Percentiles rank a stretch among this genome's conserved stretches.
These are phyloP conservation scores for Neocloeon triangulifer DNA, from an alignment of 1,140 invertebrate genomes.

Conservation along the genomic window DNA sequence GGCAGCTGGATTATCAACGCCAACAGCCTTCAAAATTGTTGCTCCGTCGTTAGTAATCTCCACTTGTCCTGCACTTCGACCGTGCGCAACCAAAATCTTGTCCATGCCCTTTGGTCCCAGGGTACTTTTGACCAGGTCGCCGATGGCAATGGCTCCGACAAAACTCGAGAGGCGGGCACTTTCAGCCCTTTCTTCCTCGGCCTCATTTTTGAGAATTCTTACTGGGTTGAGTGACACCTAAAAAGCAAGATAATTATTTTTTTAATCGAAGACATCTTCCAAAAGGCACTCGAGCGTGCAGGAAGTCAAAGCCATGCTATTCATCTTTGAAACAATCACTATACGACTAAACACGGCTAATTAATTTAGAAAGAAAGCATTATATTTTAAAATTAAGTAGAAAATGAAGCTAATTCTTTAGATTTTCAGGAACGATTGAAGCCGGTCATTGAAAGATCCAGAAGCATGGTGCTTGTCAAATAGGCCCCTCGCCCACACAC, in stretches of 20 bases:
- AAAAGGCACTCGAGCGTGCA: too few relatives aligned
- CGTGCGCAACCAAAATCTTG: constrained; percentile 83
- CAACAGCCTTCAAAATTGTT: constrained; percentile 89
- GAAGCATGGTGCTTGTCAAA: too few relatives aligned
- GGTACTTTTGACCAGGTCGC: constrained; percentile 94
- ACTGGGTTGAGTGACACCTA: constrained; percentile 82
- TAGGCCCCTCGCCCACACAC: too few relatives aligned
- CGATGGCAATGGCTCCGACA: constrained; percentile 94
- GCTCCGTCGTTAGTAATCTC: constrained; percentile 99
- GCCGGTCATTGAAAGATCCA: too few relatives aligned
- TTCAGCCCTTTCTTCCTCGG: constrained; percentile 95
- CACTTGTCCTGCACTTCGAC: constrained; percentile 57
- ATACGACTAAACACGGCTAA: too few relatives aligned
- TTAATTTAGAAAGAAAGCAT: too few relatives aligned
- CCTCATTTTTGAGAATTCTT: constrained; percentile 79
- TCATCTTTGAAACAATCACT: too few relatives aligned
- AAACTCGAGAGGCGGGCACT: constrained; percentile 88
- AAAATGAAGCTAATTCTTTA: too few relatives aligned
- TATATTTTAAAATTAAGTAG: too few relatives aligned
- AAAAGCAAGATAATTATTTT: constrained; percentile 9
- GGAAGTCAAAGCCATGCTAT: too few relatives aligned
- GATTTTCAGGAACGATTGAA: too few relatives aligned
- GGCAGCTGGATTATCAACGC: constrained; percentile 96
- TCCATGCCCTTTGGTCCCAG: constrained; percentile 99
- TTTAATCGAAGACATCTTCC: too few relatives aligned